Conservation (phyloP, 2,888 invertebrate species). For the Heteropelma amictum region DNA sequence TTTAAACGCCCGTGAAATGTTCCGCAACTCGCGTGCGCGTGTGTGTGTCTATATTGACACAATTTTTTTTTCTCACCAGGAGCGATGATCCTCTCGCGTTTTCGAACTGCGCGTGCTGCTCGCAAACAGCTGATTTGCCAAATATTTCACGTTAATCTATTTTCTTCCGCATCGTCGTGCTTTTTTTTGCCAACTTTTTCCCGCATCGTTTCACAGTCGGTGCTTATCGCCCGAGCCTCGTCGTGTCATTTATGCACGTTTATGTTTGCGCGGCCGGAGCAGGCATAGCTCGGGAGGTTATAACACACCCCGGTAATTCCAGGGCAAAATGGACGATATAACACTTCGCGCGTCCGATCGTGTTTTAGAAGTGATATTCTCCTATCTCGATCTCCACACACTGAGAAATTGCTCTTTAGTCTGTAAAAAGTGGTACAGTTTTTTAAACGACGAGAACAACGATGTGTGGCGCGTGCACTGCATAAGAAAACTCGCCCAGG, state of each 20-base stretch:
- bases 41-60: too few species aligned
- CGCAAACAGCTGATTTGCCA: conserved; percentile 29
- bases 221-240: background rate
- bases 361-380: conserved; percentile 93
- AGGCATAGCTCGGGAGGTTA: conserved; percentile 22
- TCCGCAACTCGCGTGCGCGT: too few species aligned
- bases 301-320: conserved; percentile 77
- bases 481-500: conserved; percentile 90
- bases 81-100: background rate
- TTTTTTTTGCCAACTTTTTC: background rate
- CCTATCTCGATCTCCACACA: conserved; percentile 92
- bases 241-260: background rate
- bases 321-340: conserved; percentile 81
- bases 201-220: conserved; percentile 13
- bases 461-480: conserved; percentile 97
- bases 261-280: conserved; percentile 3
- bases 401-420: conserved; percentile 93
- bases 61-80: background rate
- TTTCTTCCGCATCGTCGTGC: background rate
- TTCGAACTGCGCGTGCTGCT: conserved; percentile 20
- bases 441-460: conserved; percentile 89
- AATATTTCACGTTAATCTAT: conserved; percentile 14
- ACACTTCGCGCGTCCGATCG: conserved; percentile 86
- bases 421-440: conserved; percentile 95
- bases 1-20: too few species aligned